Evolutionary conservation across 1,140 invertebrate genomes (phyloP), one percentile per base, ranked within the genome.

Genomic region (Coenobita brevimanus): DNA sequence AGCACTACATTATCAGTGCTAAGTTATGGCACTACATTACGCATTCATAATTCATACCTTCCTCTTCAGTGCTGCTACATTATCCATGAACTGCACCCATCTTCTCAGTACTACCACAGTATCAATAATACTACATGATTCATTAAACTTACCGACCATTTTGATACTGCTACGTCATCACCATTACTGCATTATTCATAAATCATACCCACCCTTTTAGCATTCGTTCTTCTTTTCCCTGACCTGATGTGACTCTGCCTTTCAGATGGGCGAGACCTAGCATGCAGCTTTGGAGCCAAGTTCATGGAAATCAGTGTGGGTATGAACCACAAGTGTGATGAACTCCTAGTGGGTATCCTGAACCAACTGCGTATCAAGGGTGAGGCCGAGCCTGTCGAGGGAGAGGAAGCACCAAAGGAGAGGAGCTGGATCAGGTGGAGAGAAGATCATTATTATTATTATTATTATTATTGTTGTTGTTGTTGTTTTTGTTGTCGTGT

Each of bases 271-370:
- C 96, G 96, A 92, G 97, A 96, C 91, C 92, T 97, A 90, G 97
- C 97, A 0, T 97, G 96, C 91, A 96, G 96, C 0, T 97, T 96
- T 92, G 95, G 96, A 69, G 95, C 95, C 33, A 98, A 97, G 92
- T 98, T 97, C 93, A 96, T 97, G 67, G 97, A 98, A 93, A 95
- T 97, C 50, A 97, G 97, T 4, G 97, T 97, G 17, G 97, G 96
- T 15, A 97, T 98, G 91, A 97, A 97, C 93, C 96, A 97, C 93
- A 97, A 97, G 91, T 96, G 97, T 33, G 97, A 97, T 92, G 96
- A 97, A 90, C 94, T 97, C 0, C 93, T 97, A 3, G 97, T 97
- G 17, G 96, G 96, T 6, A 95, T 96, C 62, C 93, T 97, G 50
- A 96, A 95, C 91, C 97, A 97, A 92, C 97, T 97, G 81, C 93